These are phyloP conservation scores for Chelonus insularis DNA, from an alignment of 1,140 invertebrate species.

Conservation along the genomic window DNA sequence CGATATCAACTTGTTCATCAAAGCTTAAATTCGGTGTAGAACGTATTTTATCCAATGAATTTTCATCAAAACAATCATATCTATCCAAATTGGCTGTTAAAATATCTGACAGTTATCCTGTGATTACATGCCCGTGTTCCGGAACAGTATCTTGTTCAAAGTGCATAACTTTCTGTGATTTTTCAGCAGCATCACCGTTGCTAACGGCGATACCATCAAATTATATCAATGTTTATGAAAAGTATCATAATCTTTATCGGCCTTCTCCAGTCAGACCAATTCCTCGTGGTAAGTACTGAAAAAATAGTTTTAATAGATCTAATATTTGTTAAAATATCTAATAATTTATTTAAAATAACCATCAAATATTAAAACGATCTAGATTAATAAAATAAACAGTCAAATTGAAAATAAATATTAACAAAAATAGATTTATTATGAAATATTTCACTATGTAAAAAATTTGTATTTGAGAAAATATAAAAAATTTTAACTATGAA, in stretches of 20 bases:
- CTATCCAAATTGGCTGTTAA: slow-evolving; percentile 27
- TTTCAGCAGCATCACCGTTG: slow-evolving; percentile 27
- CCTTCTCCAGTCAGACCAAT: slow-evolving; percentile 44
- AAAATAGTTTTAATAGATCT: too few relatives aligned
- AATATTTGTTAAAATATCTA: too few relatives aligned
- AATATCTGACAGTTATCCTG: slow-evolving; percentile 28
- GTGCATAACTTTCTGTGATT: slow-evolving; percentile 35
- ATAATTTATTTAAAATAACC: too few relatives aligned
- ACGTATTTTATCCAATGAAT: slow-evolving; percentile 57
- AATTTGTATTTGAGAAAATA: too few relatives aligned
- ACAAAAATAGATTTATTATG: too few relatives aligned
- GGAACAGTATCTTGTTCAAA: slow-evolving; percentile 38
- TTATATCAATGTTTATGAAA: slow-evolving; percentile 36
- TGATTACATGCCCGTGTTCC: slow-evolving; percentile 35
- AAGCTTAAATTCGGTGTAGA: slow-evolving; percentile 58
- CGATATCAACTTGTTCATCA: not conserved
- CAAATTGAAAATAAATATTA: too few relatives aligned
- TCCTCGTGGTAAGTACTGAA: slow-evolving; percentile 41
- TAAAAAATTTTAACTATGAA: too few relatives aligned
- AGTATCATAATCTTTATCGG: slow-evolving; percentile 40
- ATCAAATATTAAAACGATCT: too few relatives aligned
- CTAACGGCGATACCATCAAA: slow-evolving; percentile 9
- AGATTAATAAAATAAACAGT: too few relatives aligned
- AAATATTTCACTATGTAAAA: too few relatives aligned
- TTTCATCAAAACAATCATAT: slow-evolving; percentile 32